Percentiles rank a stretch among this genome's conserved stretches.
phyloP scores from a whole-genome alignment of 2,113 vertebrate genomes.

The Aythya baeri region DNA sequence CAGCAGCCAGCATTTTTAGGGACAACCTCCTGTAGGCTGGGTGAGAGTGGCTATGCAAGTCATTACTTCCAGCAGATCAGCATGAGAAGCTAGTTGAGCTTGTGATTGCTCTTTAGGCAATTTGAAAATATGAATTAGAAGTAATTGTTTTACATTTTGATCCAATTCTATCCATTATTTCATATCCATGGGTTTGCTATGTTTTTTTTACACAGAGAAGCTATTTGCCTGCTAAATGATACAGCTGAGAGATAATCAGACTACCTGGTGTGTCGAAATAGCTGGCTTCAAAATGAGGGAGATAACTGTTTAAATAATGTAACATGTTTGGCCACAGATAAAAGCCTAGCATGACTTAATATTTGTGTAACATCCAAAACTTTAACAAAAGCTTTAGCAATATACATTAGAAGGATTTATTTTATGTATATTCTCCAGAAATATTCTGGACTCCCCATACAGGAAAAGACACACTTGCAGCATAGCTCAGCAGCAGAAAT shows the following conservation, averaged over 20 bases:
- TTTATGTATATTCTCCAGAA: not conserved
- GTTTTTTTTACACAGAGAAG: constrained; percentile 3
- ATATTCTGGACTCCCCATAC: not conserved
- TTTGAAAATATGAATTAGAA: not conserved
- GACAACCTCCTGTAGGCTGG: not conserved
- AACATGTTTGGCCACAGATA: not conserved
- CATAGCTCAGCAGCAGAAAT: not conserved
- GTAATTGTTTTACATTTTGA: not conserved
- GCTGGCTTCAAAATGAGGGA: not conserved
- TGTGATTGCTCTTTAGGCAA: not conserved
- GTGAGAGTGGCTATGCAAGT: fast-evolving
- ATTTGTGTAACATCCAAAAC: not conserved
- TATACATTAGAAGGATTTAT: not conserved
- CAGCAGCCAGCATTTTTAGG: not conserved
- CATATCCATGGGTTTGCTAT: not conserved
- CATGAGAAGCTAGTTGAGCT: not conserved
- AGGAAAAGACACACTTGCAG: not conserved
- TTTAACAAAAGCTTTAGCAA: not conserved
- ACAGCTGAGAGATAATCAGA: not conserved
- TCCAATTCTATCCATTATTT: not conserved
- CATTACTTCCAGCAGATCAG: not conserved
- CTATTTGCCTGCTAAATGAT: not conserved
- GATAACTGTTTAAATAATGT: constrained; percentile 19
- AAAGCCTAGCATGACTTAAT: constrained; percentile 21
- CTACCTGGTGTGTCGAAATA: constrained; percentile 29